Evolutionary conservation across 2,797 vertebrate genomes (phyloP).

Genomic region (Rhinichthys osculus): DNA sequence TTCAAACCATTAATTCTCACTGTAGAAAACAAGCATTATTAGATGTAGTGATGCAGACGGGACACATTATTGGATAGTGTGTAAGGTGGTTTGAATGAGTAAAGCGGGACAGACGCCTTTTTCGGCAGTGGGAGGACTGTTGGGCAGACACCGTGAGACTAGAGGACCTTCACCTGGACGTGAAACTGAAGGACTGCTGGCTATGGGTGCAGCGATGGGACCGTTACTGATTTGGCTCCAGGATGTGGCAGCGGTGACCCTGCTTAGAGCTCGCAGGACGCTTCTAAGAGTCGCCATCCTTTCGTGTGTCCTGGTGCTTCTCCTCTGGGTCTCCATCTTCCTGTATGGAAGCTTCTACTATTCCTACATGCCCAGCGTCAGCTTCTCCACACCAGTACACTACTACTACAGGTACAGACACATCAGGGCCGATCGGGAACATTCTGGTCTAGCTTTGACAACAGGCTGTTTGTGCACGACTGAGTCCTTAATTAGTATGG

Average conservation of each 20-base stretch:
- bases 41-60: background rate
- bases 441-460: conserved; percentile 7
- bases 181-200: background rate
- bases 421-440: background rate
- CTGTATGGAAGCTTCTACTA: conserved; percentile 95
- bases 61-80: background rate
- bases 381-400: conserved; percentile 88
- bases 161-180: background rate
- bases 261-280: conserved; percentile 83
- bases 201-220: conserved; percentile 72
- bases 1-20: background rate
- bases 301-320: conserved; percentile 81
- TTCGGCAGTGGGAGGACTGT: conserved; percentile 11
- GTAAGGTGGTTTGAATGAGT: conserved; percentile 22
- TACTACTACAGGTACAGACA: conserved; percentile 80
- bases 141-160: background rate
- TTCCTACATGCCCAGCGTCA: conserved; percentile 92
- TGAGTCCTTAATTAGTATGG: conserved; percentile 24
- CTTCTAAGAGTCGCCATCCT: conserved; percentile 86
- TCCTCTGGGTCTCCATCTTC: conserved; percentile 92
- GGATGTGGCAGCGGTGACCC: conserved; percentile 81
- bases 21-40: background rate
- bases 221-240: conserved; percentile 85
- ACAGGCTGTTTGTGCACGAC: background rate
- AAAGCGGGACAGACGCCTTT: conserved; percentile 17